These are phyloP conservation scores for Sturmia bella DNA, from an alignment of 2,888 invertebrate genomes.

Conservation along the genomic window DNA sequence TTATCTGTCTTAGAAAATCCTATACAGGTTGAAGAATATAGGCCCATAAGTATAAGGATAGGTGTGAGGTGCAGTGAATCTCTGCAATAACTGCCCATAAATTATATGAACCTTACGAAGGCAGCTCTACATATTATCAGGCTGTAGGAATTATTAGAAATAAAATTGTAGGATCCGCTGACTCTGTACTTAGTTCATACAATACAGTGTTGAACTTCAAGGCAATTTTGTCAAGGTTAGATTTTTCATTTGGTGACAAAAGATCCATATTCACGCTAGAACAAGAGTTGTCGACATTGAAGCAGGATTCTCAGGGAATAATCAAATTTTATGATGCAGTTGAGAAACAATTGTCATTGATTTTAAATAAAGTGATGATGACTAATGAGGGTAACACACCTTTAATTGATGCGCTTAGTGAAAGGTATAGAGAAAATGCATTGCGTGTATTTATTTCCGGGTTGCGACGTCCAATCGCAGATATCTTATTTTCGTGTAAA, in stretches of 20 bases:
- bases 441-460: constrained; percentile 46
- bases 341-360: constrained; percentile 63
- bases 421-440: constrained; percentile 29
- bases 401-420: constrained; percentile 46
- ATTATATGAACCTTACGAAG: constrained; percentile 17
- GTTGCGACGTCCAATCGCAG: constrained; percentile 2
- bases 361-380: constrained; percentile 70
- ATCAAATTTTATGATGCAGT: constrained; percentile 68
- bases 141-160: constrained; percentile 32
- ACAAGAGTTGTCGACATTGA: constrained; percentile 65
- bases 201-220: constrained; percentile 30
- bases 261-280: constrained; percentile 61
- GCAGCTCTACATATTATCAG: constrained; percentile 32
- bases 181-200: constrained; percentile 21
- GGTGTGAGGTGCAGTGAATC: constrained; percentile 23
- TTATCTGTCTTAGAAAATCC: constrained; percentile 29
- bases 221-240: constrained; percentile 50
- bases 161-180: constrained; percentile 21
- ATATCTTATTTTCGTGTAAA: constrained; percentile 16
- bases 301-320: constrained; percentile 62
- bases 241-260: constrained; percentile 70
- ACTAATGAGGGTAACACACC: constrained; percentile 44
- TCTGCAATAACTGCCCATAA: constrained; percentile 20
- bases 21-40: constrained; percentile 30
- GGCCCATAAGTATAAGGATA: constrained; percentile 7